Conservation (phyloP, 2,888 invertebrate species). For the Unio pictorum region DNA sequence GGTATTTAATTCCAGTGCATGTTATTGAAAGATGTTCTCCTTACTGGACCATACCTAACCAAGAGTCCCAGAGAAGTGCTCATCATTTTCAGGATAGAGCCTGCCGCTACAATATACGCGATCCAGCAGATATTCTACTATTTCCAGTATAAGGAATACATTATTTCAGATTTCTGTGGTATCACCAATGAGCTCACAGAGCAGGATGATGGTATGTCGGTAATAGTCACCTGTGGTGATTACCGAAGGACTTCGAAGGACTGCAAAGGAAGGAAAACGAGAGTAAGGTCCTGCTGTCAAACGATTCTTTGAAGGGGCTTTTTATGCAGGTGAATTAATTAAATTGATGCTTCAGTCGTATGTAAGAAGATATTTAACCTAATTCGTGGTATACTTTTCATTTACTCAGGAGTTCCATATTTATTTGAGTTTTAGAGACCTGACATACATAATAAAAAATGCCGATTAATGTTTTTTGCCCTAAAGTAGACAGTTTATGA, state of each 20-base stretch:
- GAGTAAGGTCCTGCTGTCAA: neutral
- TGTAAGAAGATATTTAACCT: too few relatives aligned
- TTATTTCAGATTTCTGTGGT: too few relatives aligned
- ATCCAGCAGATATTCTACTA: conserved; percentile 10
- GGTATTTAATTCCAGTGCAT: neutral
- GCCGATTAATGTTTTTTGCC: too few relatives aligned
- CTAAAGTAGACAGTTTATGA: too few relatives aligned
- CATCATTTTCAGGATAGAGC: conserved; percentile 4
- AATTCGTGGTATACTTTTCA: too few relatives aligned
- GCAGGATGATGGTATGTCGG: neutral
- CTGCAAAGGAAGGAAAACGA: neutral
- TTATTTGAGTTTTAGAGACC: too few relatives aligned
- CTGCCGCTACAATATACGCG: conserved; percentile 1
- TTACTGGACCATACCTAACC: conserved; percentile 10
- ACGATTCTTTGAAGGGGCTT: neutral
- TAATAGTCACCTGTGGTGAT: neutral
- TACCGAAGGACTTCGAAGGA: neutral
- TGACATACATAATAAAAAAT: too few relatives aligned
- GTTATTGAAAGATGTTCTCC: conserved; percentile 8
- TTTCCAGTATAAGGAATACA: neutral
- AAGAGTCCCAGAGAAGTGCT: conserved; percentile 5
- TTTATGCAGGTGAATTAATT: neutral
- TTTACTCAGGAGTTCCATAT: too few relatives aligned
- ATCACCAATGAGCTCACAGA: too few relatives aligned
- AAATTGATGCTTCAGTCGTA: too few relatives aligned